Base-by-base conservation (phyloP, 2,113 vertebrate species). In the Xiphorhynchus elegans region DNA sequence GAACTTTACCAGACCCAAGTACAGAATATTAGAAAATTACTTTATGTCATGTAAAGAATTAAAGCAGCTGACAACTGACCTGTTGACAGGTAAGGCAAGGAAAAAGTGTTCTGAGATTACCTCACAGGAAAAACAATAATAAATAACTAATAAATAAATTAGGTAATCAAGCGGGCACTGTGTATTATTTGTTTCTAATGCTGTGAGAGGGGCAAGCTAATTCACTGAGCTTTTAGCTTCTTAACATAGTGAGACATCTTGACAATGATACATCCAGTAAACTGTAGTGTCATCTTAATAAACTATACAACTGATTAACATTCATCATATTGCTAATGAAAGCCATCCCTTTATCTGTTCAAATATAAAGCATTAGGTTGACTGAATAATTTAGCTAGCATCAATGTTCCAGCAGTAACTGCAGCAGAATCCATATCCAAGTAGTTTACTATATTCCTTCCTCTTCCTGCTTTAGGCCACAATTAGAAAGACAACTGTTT, bases 401-500 rank as follows among this genome's bases (percentile, higher is more conserved):
- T 21, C 63, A 90, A 39, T 17, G 4, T 88, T 93, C 73, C 47
- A 85, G 84, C 42, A 93, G 21, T 44, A 90, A 84, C 52, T 84
- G 63, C 40, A 73, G 37, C 6, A 86, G 39, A 80, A 93, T 82
- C 47, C 12, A 17, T 58, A 91, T 23, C 35, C 75, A 89, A 82
- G 39, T 58, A 55, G 28, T 87, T 94, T 53, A 53, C 56, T 58
- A 31, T 37, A 84, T 46, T 69, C 53, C 85, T 96, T 93, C 78
- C 33, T 92, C 47, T 74, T 73, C 70, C 81, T 95, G 73, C 63
- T 88, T 79, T n/a, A 91, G 77, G 93, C 86, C 90, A 94, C 90
- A 95, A 96, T 86, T 81, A 97, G 87, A 90, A 95, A 58, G 73
- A 89, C 94, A 91, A 97, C 26, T 60, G 76, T 84, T 96, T 97